Percentiles rank a stretch among this genome's conserved stretches.
Evolutionary conservation across 2,888 invertebrate genomes (phyloP).

Genomic region (Gryllus longicercus): DNA sequence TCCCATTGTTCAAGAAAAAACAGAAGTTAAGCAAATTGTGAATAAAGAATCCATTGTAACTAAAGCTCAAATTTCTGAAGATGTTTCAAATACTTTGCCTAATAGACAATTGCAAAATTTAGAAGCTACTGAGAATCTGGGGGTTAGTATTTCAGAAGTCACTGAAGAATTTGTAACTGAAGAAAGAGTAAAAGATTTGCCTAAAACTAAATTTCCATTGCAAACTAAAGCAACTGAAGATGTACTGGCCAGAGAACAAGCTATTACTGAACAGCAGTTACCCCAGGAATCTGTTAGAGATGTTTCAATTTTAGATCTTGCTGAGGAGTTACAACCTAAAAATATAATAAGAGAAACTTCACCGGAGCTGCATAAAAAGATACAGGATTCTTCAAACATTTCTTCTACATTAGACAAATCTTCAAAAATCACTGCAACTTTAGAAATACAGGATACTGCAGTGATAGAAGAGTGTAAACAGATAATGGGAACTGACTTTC

Average conservation of each 20-base stretch:
- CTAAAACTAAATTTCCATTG: constrained; percentile 12
- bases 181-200: constrained; percentile 26
- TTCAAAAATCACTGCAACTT: too few relatives aligned
- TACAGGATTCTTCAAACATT: not conserved
- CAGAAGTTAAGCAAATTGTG: constrained; percentile 22
- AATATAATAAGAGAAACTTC: not conserved
- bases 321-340: not conserved
- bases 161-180: constrained; percentile 31
- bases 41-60: constrained; percentile 28
- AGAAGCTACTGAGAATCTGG: constrained; percentile 28
- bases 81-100: not conserved
- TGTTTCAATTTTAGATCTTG: not conserved
- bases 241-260: constrained; percentile 26
- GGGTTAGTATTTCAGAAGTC: constrained; percentile 30
- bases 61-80: constrained; percentile 21
- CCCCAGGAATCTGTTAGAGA: constrained; percentile 22
- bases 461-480: too few relatives aligned
- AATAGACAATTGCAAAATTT: not conserved
- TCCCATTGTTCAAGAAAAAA: constrained; percentile 21
- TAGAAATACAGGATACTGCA: too few relatives aligned
- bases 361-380: not conserved
- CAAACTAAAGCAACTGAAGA: constrained; percentile 30
- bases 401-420: too few relatives aligned
- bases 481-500: too few relatives aligned
- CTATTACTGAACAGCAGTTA: constrained; percentile 25